Base-by-base conservation (phyloP, 1,140 invertebrate genomes). In the Drosophila biarmipes region DNA sequence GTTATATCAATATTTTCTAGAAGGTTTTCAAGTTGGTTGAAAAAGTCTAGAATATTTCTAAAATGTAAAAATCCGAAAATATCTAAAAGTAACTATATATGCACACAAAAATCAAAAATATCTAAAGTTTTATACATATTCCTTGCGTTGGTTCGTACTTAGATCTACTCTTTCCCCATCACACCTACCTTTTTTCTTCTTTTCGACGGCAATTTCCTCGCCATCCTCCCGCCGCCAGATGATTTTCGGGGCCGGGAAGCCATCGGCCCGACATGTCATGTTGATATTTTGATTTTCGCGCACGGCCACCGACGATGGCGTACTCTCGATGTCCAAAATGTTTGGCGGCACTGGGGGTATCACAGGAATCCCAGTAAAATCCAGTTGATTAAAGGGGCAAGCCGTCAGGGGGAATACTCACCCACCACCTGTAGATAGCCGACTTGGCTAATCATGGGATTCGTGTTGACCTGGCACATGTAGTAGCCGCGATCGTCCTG, bases 381-480 rank as follows among this genome's bases (percentile, higher is more conserved):
- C 15, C 15, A 6, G 17, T n/a, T 31, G 2, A 14, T 52, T 38
- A 17, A 31, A 8, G 14, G 8, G 15, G 38, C 1, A 11, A 1
- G 12, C 15, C 4, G 10, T 6, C 2, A 14, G 4, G 2, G 64
- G 15, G 17, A 7, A 17, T 56, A 94, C 96, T 95, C 92, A 98
- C 98, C 97, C 49, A 98, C 97, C 66, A 99, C 97, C 93, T 98
- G 96, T 6, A 99, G 94, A 92, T 97, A 98, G 57, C 97, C 98
- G 10, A 98, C 96, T 94, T 98, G 97, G 90, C 96, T 97, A 68
- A 98, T 98, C 97, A 98, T 98, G 0, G 98, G 98, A 90, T 97
- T 97, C n/a, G 98, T 98, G 92, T 98, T 98, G 56, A 98, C 96
- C 94, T 97, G 96, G 92, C 96, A 97, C 96, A 98, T 97, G 92